These are phyloP conservation scores for Crypturellus undulatus DNA, from an alignment of 2,113 vertebrate species.

Conservation along the genomic window DNA sequence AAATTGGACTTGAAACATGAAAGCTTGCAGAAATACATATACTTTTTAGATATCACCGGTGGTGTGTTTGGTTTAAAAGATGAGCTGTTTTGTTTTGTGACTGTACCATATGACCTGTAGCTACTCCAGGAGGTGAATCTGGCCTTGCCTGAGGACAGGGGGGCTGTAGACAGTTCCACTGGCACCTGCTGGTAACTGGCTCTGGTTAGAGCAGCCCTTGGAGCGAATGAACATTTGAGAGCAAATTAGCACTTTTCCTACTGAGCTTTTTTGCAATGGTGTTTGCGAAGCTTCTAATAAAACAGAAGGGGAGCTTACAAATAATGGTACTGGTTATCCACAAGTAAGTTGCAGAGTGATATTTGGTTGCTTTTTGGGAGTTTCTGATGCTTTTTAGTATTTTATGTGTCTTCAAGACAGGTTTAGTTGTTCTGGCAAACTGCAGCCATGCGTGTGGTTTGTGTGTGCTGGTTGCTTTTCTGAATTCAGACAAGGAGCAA, in stretches of 20 bases:
- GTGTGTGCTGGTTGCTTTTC: background rate
- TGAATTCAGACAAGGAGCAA: background rate
- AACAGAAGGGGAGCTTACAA: background rate
- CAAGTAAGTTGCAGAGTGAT: background rate
- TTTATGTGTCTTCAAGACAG: background rate
- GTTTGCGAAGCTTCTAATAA: background rate
- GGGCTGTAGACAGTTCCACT: background rate
- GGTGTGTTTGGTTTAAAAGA: background rate
- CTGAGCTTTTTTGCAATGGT: background rate
- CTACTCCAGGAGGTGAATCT: accelerated
- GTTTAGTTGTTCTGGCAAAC: background rate
- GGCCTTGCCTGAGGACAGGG: background rate
- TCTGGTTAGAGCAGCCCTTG: background rate
- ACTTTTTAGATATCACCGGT: background rate
- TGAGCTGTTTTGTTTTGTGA: background rate
- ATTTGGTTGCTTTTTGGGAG: background rate
- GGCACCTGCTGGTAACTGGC: background rate
- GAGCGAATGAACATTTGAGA: accelerated
- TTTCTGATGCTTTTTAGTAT: background rate
- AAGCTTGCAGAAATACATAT: background rate
- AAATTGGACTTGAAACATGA: background rate
- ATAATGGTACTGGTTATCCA: background rate
- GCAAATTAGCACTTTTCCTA: background rate
- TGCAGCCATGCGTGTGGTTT: background rate
- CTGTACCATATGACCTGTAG: accelerated